phyloP scores from a whole-genome alignment of 2,888 invertebrate genomes.

The Hirudinaria manillensis region DNA sequence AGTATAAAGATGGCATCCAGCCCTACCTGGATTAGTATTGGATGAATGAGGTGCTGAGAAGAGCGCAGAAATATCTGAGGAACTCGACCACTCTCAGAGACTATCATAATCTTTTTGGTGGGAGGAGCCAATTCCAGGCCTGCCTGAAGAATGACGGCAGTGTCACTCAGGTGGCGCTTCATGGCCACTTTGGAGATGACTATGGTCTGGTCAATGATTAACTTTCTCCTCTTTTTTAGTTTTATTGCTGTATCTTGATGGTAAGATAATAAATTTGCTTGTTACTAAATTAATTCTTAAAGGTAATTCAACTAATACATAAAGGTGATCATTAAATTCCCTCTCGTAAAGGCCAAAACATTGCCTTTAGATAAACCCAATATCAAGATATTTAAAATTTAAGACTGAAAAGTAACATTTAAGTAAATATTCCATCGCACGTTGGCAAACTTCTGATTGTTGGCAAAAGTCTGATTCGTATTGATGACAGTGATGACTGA shows the following conservation, averaged over 20 bases:
- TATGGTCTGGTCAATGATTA: background rate
- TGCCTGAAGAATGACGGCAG: background rate
- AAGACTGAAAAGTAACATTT: too few species aligned
- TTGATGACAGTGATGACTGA: too few species aligned
- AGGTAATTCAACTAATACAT: too few species aligned
- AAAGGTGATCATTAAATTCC: too few species aligned
- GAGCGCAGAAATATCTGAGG: background rate
- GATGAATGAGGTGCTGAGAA: background rate
- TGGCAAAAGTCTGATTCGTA: too few species aligned
- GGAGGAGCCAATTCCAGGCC: slow-evolving; percentile 11
- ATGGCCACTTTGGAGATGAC: background rate
- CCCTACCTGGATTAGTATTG: background rate
- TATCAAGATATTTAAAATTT: too few species aligned
- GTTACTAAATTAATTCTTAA: too few species aligned
- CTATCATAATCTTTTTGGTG: slow-evolving; percentile 8
- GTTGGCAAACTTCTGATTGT: too few species aligned
- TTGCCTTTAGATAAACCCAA: too few species aligned
- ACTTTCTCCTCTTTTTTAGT: background rate
- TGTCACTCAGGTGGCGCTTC: slow-evolving; percentile 9
- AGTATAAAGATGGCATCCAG: background rate
- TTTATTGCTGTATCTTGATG: background rate
- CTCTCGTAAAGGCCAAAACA: too few species aligned
- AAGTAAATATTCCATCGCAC: too few species aligned
- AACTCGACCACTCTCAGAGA: background rate
- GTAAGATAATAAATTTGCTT: too few species aligned